These are phyloP conservation scores for Ramphastos sulfuratus DNA, from an alignment of 2,113 vertebrate genomes.

Conservation along the genomic window DNA sequence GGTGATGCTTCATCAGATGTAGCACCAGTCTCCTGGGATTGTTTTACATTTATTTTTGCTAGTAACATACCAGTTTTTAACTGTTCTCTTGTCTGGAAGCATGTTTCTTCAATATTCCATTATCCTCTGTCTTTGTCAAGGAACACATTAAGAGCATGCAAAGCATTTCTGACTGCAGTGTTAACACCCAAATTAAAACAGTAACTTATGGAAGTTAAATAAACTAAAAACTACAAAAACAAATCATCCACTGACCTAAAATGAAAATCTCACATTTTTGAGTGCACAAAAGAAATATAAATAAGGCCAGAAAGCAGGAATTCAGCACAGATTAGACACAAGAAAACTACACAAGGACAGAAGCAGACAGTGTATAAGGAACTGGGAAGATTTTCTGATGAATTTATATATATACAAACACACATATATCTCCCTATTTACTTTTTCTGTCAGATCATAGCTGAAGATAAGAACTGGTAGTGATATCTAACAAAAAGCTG, in stretches of 20 bases:
- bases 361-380: background rate
- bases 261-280: background rate
- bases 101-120: background rate
- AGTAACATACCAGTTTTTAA: background rate
- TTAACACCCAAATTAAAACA: background rate
- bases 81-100: background rate
- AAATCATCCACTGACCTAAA: background rate
- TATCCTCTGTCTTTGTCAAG: background rate
- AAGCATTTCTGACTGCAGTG: background rate
- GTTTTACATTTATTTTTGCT: background rate
- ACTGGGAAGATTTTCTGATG: background rate
- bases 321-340: background rate
- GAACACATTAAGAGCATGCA: background rate
- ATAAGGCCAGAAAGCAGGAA: background rate
- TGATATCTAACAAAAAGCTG: background rate
- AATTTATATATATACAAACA: background rate
- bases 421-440: background rate
- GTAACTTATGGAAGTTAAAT: background rate
- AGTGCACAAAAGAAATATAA: background rate
- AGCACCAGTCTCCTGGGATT: background rate
- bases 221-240: background rate
- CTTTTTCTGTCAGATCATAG: background rate
- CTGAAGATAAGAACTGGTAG: background rate
- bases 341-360: background rate
- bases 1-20: background rate